Conservation (phyloP, 2,888 invertebrate species). For the Osedax fenrisi region DNA sequence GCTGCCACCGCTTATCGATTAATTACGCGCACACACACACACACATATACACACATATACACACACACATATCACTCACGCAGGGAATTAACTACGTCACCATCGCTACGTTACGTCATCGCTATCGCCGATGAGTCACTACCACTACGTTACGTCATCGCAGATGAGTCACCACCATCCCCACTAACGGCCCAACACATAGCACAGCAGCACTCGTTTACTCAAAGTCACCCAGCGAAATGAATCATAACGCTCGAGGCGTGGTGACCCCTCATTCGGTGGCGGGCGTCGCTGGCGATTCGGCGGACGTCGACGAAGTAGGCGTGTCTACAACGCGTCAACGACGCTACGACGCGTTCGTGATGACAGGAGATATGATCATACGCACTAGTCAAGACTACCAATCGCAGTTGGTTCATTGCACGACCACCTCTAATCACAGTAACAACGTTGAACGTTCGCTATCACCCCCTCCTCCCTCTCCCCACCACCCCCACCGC, state of each 20-base stretch:
- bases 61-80: neutral
- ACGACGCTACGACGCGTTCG: constrained; percentile 56
- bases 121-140: no score
- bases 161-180: no score
- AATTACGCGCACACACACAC: neutral
- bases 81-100: no score
- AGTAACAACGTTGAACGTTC: neutral
- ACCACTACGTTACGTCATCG: no score
- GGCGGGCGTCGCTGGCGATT: neutral
- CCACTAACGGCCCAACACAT: no score
- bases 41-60: neutral
- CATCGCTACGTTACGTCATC: no score
- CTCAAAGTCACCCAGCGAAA: neutral
- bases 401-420: neutral
- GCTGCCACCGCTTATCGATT: no score
- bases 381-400: constrained; percentile 60
- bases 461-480: neutral
- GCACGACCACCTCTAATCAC: neutral
- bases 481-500: neutral
- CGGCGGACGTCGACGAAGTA: neutral
- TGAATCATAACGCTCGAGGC: neutral
- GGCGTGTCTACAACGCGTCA: neutral
- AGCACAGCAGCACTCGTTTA: no score
- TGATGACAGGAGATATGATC: constrained; percentile 94
- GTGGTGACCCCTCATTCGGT: neutral